Evolutionary conservation across 1,140 invertebrate species (phyloP).

Genomic region (Myzus persicae): DNA sequence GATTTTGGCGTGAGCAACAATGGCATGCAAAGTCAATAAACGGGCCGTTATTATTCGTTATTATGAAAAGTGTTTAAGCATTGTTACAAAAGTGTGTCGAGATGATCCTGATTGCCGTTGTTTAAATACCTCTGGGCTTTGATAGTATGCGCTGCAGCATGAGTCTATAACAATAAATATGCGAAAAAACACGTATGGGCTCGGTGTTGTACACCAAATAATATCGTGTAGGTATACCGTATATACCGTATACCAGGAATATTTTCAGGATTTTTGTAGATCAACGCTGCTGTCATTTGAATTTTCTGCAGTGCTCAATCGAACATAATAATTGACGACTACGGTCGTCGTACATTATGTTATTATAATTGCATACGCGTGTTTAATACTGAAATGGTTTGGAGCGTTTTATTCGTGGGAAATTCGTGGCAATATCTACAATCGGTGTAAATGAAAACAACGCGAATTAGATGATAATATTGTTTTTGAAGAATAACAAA

Average conservation of each 20-base stretch:
- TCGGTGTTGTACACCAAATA: not conserved
- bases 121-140: constrained; percentile 35
- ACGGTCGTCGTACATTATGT: not conserved
- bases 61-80: constrained; percentile 31
- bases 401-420: not conserved
- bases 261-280: not conserved
- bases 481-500: not conserved
- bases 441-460: no score
- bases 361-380: not conserved
- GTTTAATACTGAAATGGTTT: not conserved
- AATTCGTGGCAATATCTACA: no score
- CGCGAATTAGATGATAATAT: not conserved
- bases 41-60: constrained; percentile 42
- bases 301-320: not conserved
- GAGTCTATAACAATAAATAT: not conserved
- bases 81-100: constrained; percentile 48
- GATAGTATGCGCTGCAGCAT: not conserved
- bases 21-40: constrained; percentile 51
- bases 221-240: not conserved
- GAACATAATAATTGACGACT: not conserved
- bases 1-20: constrained; percentile 26
- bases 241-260: not conserved
- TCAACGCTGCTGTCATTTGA: not conserved
- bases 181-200: not conserved
- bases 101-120: constrained; percentile 38